Evolutionary conservation across 2,113 vertebrate genomes (phyloP).

Genomic region (Rhombomys opimus): DNA sequence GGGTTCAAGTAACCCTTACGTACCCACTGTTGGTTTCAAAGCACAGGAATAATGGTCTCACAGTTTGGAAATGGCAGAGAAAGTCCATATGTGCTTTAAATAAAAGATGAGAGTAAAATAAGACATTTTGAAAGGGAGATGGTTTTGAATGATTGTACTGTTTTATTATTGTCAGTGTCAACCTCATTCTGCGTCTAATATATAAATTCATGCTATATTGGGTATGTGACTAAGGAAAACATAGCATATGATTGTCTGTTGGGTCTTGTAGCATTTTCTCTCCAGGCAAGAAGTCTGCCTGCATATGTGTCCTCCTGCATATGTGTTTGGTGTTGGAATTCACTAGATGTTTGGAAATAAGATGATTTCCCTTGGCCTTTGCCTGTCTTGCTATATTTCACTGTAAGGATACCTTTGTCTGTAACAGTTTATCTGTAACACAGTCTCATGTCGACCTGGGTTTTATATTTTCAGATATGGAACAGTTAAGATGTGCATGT

Average conservation of each 20-base stretch:
- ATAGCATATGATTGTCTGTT: no score
- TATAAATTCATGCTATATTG: not conserved
- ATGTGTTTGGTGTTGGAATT: not conserved
- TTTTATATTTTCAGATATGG: constrained; percentile 18
- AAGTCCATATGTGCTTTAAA: not conserved
- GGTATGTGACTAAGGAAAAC: not conserved
- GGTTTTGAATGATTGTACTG: not conserved
- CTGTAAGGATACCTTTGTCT: constrained; percentile 11
- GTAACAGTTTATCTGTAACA: not conserved
- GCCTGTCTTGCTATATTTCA: not conserved
- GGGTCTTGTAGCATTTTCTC: not conserved
- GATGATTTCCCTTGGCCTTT: not conserved
- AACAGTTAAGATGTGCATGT: not conserved
- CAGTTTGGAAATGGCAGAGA: not conserved
- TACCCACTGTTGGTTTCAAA: not conserved
- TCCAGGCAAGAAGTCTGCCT: not conserved
- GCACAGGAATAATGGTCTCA: not conserved
- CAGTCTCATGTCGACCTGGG: not conserved
- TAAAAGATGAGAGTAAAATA: not conserved
- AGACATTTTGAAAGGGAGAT: not conserved
- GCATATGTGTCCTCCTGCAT: not conserved
- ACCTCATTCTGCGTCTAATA: not conserved
- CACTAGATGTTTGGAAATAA: not conserved
- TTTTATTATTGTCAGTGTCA: not conserved
- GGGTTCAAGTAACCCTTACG: not conserved